phyloP scores from a whole-genome alignment of 2,888 invertebrate genomes.

The Helobdella robusta region DNA sequence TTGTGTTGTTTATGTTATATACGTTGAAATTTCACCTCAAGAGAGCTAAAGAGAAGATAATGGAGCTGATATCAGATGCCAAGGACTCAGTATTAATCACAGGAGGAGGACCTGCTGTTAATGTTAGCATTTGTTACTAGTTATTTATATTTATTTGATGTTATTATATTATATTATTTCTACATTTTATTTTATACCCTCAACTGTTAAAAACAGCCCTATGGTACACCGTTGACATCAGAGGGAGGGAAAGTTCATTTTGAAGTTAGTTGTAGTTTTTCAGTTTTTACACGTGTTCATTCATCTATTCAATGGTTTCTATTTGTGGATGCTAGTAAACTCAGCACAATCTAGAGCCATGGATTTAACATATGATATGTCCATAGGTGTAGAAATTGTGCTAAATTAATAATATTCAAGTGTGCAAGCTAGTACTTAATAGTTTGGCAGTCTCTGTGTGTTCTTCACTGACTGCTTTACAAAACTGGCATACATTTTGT shows the following conservation, averaged over 20 bases:
- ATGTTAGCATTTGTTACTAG: too few relatives aligned
- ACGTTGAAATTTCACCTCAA: too few relatives aligned
- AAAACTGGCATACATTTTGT: too few relatives aligned
- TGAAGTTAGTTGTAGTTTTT: not conserved
- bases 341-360: conserved; percentile 29
- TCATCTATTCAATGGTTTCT: not conserved
- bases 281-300: too few relatives aligned
- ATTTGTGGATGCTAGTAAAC: not conserved
- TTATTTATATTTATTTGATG: not conserved
- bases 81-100: too few relatives aligned
- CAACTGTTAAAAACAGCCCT: conserved; percentile 5
- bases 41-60: conserved; percentile 76
- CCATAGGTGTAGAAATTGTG: conserved; percentile 28
- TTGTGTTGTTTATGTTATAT: not conserved
- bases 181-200: not conserved
- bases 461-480: too few relatives aligned
- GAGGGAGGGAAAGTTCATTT: conserved; percentile 1
- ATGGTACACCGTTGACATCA: conserved; percentile 15
- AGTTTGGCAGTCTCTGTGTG: too few relatives aligned
- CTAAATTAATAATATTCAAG: not conserved
- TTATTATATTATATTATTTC: not conserved
- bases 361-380: conserved; percentile 4
- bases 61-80: conserved; percentile 78
- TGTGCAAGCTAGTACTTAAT: too few relatives aligned
- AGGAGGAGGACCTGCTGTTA: too few relatives aligned